These are phyloP conservation scores for Heliothis subflexa DNA, from an alignment of 1,140 invertebrate species.

Conservation along the genomic window DNA sequence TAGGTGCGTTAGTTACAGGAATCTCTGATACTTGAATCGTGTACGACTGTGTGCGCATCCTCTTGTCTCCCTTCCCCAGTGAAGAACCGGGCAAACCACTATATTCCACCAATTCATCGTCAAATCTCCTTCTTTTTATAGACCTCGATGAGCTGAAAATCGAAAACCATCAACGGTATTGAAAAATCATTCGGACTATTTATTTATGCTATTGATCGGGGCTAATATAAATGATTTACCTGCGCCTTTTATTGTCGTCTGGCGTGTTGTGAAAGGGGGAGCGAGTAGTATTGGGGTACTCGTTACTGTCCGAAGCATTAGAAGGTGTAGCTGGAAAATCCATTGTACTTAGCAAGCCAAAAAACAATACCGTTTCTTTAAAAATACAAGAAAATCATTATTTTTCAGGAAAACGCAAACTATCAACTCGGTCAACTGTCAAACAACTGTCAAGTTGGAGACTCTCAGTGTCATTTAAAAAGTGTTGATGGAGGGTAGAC, in stretches of 20 bases:
- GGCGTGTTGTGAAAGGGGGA: slow-evolving; percentile 67
- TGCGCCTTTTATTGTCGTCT: slow-evolving; percentile 79
- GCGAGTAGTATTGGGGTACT: slow-evolving; percentile 69
- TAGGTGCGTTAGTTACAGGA: slow-evolving; percentile 80
- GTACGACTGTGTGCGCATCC: slow-evolving; percentile 86
- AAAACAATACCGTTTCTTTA: background rate
- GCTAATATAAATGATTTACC: slow-evolving; percentile 54
- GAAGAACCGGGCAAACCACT: slow-evolving; percentile 90
- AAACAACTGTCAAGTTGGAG: background rate
- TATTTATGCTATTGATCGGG: too few species aligned
- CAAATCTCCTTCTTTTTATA: slow-evolving; percentile 98
- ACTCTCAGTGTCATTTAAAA: too few species aligned
- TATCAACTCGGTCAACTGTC: background rate
- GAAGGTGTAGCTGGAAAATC: slow-evolving; percentile 77
- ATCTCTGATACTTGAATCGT: slow-evolving; percentile 87
- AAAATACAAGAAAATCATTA: background rate
- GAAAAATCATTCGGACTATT: background rate
- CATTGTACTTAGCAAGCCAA: slow-evolving; percentile 49
- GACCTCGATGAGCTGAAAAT: slow-evolving; percentile 93
- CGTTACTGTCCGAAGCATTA: slow-evolving; percentile 80
- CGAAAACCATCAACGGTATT: slow-evolving; percentile 43
- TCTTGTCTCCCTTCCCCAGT: slow-evolving; percentile 85
- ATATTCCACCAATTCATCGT: slow-evolving; percentile 98
- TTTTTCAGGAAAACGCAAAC: background rate
- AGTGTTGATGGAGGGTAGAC: too few species aligned